phyloP scores from a whole-genome alignment of 2,113 vertebrate genomes.

The Cynopterus brachyotis region DNA sequence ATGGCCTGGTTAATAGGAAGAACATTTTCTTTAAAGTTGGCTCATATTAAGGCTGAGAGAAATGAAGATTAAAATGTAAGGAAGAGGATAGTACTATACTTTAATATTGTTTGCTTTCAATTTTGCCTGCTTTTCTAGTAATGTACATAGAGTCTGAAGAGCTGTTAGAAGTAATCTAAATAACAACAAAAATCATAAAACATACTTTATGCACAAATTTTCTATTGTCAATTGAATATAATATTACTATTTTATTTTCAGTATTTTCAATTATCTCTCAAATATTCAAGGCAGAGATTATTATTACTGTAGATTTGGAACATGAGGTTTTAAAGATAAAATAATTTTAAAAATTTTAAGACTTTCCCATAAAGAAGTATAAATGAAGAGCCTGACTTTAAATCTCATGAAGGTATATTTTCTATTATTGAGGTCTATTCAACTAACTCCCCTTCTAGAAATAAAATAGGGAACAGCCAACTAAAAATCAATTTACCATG shows the following conservation, averaged over 20 bases:
- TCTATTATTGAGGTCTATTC: not conserved
- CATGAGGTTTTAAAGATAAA: not conserved
- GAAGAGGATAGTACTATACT: not conserved
- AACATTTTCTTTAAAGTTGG: not conserved
- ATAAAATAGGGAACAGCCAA: constrained; percentile 12
- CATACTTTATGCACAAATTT: not conserved
- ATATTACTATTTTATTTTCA: not conserved
- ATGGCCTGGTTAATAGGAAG: not conserved
- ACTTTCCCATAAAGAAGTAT: not conserved
- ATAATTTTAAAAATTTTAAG: not conserved
- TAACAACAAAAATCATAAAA: not conserved
- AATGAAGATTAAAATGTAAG: not conserved
- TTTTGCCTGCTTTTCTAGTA: not conserved
- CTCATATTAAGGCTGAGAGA: not conserved
- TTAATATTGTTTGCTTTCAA: not conserved
- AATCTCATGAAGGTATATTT: not conserved
- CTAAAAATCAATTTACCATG: constrained; percentile 38
- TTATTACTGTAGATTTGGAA: not conserved
- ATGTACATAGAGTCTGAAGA: not conserved
- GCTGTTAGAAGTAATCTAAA: not conserved
- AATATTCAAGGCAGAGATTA: not conserved
- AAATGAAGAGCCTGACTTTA: not conserved
- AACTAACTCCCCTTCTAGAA: not conserved
- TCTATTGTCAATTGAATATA: not conserved
- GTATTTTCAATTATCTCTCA: not conserved